A percentile compares a stretch with the other conserved stretches of the same genome.
phyloP scores from a whole-genome alignment of 2,113 vertebrate genomes.

The Oryzias javanicus region DNA sequence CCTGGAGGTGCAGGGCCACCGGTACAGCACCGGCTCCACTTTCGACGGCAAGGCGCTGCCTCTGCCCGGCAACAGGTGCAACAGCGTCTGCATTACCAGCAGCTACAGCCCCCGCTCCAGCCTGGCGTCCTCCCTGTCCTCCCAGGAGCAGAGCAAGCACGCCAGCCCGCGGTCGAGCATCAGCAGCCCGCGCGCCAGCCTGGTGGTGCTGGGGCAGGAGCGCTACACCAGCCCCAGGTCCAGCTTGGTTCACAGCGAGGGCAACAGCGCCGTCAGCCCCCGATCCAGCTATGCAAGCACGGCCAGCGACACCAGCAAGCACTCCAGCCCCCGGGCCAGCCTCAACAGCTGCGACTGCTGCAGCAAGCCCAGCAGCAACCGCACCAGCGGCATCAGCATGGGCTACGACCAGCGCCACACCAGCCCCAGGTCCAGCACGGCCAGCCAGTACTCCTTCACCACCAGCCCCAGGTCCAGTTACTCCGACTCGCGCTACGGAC shows the following conservation, averaged over 20 bases:
- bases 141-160: constrained; percentile 82
- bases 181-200: constrained; percentile 80
- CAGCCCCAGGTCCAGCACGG: constrained; percentile 89
- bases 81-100: constrained; percentile 71
- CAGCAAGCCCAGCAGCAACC: constrained; percentile 90
- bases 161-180: constrained; percentile 83
- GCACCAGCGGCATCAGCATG: constrained; percentile 96
- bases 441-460: constrained; percentile 84
- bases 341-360: constrained; percentile 87
- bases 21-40: constrained; percentile 78
- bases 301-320: constrained; percentile 89
- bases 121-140: constrained; percentile 71
- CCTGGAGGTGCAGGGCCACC: constrained; percentile 79
- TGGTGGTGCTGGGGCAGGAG: constrained; percentile 79
- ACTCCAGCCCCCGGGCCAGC: constrained; percentile 89
- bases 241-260: constrained; percentile 81
- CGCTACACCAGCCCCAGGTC: constrained; percentile 81
- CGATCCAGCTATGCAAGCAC: constrained; percentile 90
- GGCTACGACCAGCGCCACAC: constrained; percentile 93
- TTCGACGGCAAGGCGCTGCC: constrained; percentile 75
- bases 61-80: constrained; percentile 74
- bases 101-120: constrained; percentile 80
- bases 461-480: constrained; percentile 84
- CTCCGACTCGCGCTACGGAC: constrained; percentile 79
- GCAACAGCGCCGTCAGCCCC: constrained; percentile 78